Percentiles rank a stretch among this genome's conserved stretches.
Conservation (phyloP, 2,888 invertebrate species). For the Dicranocentrus wangi region DNA sequence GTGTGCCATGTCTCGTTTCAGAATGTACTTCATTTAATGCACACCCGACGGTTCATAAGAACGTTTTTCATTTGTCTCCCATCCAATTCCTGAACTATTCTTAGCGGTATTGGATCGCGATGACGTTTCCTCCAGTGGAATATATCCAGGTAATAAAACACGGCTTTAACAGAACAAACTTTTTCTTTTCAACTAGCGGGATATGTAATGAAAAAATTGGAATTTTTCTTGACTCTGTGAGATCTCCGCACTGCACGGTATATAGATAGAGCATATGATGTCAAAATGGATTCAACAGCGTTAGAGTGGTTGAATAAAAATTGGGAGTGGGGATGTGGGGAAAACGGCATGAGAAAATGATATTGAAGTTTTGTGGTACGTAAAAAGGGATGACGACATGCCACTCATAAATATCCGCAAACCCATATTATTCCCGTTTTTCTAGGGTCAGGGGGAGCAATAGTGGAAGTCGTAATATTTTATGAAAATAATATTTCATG, state of each 20-base stretch:
- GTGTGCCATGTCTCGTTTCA: too few species aligned
- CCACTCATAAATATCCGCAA: conserved; percentile 20
- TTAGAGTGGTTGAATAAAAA: not conserved
- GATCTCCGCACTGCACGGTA: too few species aligned
- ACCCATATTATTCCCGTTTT: conserved; percentile 6
- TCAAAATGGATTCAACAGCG: not conserved
- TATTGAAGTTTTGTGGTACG: conserved; percentile 33
- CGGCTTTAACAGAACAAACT: conserved; percentile 18
- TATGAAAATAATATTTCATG: conserved; percentile 31
- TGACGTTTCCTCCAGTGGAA: not conserved
- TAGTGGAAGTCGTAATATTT: conserved; percentile 30
- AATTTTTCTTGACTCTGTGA: conserved; percentile 34
- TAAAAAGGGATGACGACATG: conserved; percentile 25
- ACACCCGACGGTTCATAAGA: not conserved
- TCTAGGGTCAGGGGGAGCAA: conserved; percentile 9
- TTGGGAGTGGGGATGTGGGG: not conserved
- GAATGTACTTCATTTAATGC: too few species aligned
- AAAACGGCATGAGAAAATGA: not conserved
- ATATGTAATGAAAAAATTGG: conserved; percentile 36
- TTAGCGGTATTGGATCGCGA: not conserved
- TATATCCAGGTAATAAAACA: conserved; percentile 38
- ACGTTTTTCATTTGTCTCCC: conserved; percentile 11
- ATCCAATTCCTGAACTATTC: not conserved
- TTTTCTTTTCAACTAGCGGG: conserved; percentile 19
- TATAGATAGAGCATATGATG: not conserved